Base-by-base conservation (phyloP, 2,797 vertebrate genomes). In the Cichlasoma orientale region DNA sequence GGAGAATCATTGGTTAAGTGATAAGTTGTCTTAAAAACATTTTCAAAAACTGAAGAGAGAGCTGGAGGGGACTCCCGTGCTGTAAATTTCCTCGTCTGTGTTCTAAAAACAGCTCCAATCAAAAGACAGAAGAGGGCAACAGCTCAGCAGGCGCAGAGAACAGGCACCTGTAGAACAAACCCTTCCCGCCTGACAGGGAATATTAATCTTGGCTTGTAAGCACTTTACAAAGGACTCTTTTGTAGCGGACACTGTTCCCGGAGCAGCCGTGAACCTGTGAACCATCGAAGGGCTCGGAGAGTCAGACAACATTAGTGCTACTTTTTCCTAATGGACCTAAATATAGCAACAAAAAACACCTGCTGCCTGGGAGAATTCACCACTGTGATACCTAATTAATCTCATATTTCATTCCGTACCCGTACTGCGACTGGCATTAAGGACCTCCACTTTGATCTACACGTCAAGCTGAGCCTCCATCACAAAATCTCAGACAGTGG, bases 361-460 rank as follows among this genome's bases (percentile, higher is more conserved):
- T 95, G 94, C 92, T 92, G 92, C 90, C 90, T 86, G 71, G 75
- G 87, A 91, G 90, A 91, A 91, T 88, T 90, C 88, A 83, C 92
- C 83, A 90, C 93, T 89, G 90, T 90, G 92, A 94, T 94, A 90
- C 91, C 87, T 94, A 94, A 94, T 95, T 95, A 93, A 94, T 95
- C 90, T 94, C 87, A 90, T 91, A 89, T 95, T 94, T 94, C 82
- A 92, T 92, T 83, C 86, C 71, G 84, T 90, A 80, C 84, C 80
- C 91, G 89, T 63, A 81, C 88, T 89, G 91, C 85, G 88, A 90
- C 84, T 93, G 92, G 82, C 91, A 92, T 93, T 94, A 92, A 94
- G 88, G 83, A 93, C 82, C 88, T 71, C 82, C 83, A 89, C 93
- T 94, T 93, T 95, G 88, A 95, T 95, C 90, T 68, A 68, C 77